Evolutionary conservation across 2,113 vertebrate species (phyloP).

Genomic region (Oostethus manadensis): DNA sequence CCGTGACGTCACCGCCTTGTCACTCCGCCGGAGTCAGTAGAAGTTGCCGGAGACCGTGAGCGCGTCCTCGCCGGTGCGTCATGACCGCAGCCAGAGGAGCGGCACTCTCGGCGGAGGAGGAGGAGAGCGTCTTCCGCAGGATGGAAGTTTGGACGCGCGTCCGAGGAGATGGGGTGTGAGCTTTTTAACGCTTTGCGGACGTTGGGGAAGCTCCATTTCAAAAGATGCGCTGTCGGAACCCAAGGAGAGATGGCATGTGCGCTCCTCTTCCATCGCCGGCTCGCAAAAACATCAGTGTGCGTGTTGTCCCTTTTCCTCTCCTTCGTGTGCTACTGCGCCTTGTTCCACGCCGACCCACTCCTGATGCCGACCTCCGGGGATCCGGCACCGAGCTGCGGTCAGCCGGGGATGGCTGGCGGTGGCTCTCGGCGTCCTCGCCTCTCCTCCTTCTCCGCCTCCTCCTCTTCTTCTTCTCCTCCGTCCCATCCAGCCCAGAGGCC

Average conservation of each 20-base stretch:
- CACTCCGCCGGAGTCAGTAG: constrained; percentile 37
- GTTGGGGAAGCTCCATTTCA: constrained; percentile 6
- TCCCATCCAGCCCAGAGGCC: constrained; percentile 33
- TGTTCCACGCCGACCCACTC: constrained; percentile 71
- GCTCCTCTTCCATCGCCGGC: constrained; percentile 76
- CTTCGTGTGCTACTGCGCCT: constrained; percentile 79
- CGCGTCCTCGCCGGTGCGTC: constrained; percentile 11
- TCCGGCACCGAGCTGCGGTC: constrained; percentile 64
- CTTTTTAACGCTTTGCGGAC: constrained; percentile 8
- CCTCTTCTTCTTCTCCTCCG: background rate
- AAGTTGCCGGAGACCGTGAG: constrained; percentile 30
- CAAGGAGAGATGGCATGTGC: constrained; percentile 85
- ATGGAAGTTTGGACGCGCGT: background rate
- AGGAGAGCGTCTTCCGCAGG: background rate
- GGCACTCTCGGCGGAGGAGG: background rate
- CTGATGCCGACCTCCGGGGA: constrained; percentile 63
- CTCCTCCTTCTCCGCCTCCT: constrained; percentile 47
- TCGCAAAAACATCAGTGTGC: constrained; percentile 76
- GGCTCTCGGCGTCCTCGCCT: constrained; percentile 70
- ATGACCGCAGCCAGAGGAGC: constrained; percentile 16
- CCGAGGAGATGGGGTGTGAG: background rate
- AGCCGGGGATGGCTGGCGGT: constrained; percentile 45
- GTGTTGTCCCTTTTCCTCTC: constrained; percentile 76
- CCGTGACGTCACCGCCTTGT: constrained; percentile 57
- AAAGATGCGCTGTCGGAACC: constrained; percentile 63